phyloP scores from a whole-genome alignment of 2,797 vertebrate genomes.

The Melanotaenia trifasciata region DNA sequence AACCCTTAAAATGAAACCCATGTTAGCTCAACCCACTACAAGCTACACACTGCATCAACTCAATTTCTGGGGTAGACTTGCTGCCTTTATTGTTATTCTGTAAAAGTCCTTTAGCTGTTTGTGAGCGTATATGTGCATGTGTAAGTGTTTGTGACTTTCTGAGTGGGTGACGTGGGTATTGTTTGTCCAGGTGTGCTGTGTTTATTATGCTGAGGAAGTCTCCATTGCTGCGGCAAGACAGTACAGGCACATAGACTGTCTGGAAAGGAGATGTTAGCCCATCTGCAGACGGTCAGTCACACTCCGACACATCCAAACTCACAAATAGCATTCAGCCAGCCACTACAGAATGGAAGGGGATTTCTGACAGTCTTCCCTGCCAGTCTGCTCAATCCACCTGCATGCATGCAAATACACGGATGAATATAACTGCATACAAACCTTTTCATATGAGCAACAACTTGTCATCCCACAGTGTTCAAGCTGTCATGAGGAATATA shows the following conservation, averaged over 20 bases:
- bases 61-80: not conserved
- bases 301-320: constrained; percentile 24
- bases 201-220: constrained; percentile 62
- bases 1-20: no score
- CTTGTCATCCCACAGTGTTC: constrained; percentile 47
- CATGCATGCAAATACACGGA: constrained; percentile 19
- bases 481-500: constrained; percentile 41
- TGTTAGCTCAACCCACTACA: not conserved
- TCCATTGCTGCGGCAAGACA: constrained; percentile 39
- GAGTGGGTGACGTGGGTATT: constrained; percentile 1
- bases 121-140: not conserved
- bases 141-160: constrained; percentile 16
- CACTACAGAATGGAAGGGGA: constrained; percentile 25
- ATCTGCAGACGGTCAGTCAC: constrained; percentile 65
- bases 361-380: constrained; percentile 23
- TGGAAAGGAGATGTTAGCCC: constrained; percentile 58
- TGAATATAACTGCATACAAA: constrained; percentile 13
- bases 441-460: constrained; percentile 37
- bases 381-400: constrained; percentile 17
- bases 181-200: constrained; percentile 52
- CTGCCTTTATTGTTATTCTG: not conserved
- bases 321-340: constrained; percentile 36
- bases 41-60: not conserved
- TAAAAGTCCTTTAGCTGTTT: not conserved
- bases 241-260: constrained; percentile 47